A percentile compares a stretch with the other conserved stretches of the same genome.
phyloP scores from a whole-genome alignment of 2,797 vertebrate species.

The Eutrigla gurnardus region DNA sequence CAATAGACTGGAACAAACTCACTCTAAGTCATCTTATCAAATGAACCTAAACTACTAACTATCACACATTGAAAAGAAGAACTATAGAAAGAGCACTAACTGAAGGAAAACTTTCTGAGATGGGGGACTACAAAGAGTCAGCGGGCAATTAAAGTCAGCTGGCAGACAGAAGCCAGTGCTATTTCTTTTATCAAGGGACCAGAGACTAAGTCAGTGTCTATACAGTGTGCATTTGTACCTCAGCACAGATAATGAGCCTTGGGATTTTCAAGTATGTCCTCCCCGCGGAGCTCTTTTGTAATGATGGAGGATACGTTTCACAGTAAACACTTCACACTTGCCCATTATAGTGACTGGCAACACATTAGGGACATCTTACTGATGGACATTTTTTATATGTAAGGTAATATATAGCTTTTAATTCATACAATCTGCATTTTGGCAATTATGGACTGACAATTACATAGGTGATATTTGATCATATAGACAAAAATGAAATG shows the following conservation, averaged over 20 bases:
- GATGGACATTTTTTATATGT: background rate
- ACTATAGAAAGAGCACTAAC: background rate
- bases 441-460: background rate
- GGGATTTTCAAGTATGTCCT: background rate
- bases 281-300: background rate
- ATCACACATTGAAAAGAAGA: conserved; percentile 8
- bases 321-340: background rate
- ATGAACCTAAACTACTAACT: background rate
- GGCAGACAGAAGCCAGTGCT: conserved; percentile 34
- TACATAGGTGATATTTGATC: too few relatives aligned
- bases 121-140: conserved; percentile 16
- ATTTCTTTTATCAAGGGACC: conserved; percentile 32
- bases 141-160: conserved; percentile 39
- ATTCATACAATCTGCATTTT: background rate
- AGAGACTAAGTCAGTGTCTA: conserved; percentile 22
- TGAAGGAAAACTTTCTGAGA: conserved; percentile 17
- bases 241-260: conserved; percentile 26
- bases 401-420: background rate
- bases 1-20: background rate
- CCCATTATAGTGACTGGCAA: background rate
- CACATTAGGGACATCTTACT: background rate
- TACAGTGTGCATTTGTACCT: background rate
- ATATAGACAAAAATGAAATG: too few relatives aligned
- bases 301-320: background rate
- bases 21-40: background rate